These are phyloP conservation scores for Ophonus ardosiacus DNA, from an alignment of 2,888 invertebrate species.

Conservation along the genomic window DNA sequence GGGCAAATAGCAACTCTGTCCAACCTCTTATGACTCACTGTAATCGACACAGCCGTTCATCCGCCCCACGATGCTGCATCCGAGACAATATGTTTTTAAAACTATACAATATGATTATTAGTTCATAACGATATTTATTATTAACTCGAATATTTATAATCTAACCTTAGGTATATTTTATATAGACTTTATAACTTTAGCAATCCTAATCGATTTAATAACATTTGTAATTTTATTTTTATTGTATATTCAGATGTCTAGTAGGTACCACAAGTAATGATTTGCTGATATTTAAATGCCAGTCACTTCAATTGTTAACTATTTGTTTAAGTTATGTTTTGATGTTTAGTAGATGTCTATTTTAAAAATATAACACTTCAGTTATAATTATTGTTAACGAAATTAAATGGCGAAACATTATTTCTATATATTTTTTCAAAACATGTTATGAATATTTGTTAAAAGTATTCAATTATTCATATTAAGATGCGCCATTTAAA, in stretches of 20 bases:
- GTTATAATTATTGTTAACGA: conserved; percentile 27
- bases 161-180: conserved; percentile 62
- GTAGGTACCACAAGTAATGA: conserved; percentile 17
- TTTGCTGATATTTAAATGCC: conserved; percentile 33
- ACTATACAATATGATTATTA: conserved; percentile 52
- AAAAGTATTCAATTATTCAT: not conserved
- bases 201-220: conserved; percentile 58
- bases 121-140: conserved; percentile 55
- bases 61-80: conserved; percentile 51
- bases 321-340: conserved; percentile 38
- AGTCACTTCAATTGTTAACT: conserved; percentile 32
- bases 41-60: conserved; percentile 17
- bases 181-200: conserved; percentile 62
- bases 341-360: conserved; percentile 26
- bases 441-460: not conserved
- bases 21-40: not conserved
- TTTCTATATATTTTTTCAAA: not conserved
- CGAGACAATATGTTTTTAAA: conserved; percentile 60
- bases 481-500: conserved; percentile 25
- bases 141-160: conserved; percentile 59
- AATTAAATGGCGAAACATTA: conserved; percentile 33
- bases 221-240: conserved; percentile 53
- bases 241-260: not conserved
- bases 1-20: not conserved
- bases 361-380: conserved; percentile 3